These are phyloP conservation scores for Mungos mungo DNA, from an alignment of 2,113 vertebrate species.

Conservation along the genomic window DNA sequence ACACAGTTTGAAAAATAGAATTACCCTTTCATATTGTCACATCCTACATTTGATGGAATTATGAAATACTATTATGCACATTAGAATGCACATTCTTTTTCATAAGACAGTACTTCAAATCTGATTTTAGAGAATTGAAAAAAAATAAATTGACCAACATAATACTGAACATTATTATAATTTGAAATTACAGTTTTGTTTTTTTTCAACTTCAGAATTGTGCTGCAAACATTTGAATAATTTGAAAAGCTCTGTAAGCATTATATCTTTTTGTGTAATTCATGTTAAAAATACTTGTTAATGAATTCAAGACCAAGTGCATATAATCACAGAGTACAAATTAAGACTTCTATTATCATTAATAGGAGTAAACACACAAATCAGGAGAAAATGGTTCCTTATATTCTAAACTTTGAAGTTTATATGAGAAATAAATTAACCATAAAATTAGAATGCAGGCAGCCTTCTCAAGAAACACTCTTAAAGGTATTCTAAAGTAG, in stretches of 20 bases:
- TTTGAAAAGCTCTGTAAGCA: not conserved
- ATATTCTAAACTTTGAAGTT: conserved; percentile 24
- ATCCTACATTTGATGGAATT: not conserved
- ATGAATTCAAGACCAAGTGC: conserved; percentile 25
- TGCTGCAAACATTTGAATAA: not conserved
- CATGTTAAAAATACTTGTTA: not conserved
- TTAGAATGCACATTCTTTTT: not conserved
- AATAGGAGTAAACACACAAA: conserved; percentile 32
- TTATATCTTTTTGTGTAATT: not conserved
- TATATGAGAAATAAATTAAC: conserved; percentile 44
- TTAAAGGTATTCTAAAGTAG: conserved; percentile 33
- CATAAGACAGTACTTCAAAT: not conserved
- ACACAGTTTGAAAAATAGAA: not conserved
- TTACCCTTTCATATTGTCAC: not conserved
- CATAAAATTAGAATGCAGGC: conserved; percentile 38
- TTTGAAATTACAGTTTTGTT: not conserved
- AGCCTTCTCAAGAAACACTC: not conserved
- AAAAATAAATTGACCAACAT: not conserved
- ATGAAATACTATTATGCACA: not conserved
- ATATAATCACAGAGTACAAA: conserved; percentile 16
- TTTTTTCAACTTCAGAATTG: not conserved
- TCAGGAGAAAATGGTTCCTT: not conserved
- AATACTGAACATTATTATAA: not conserved
- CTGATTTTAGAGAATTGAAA: not conserved
- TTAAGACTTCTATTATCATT: conserved; percentile 41